Conservation (phyloP, 2,797 vertebrate species). For the Acipenser ruthenus region DNA sequence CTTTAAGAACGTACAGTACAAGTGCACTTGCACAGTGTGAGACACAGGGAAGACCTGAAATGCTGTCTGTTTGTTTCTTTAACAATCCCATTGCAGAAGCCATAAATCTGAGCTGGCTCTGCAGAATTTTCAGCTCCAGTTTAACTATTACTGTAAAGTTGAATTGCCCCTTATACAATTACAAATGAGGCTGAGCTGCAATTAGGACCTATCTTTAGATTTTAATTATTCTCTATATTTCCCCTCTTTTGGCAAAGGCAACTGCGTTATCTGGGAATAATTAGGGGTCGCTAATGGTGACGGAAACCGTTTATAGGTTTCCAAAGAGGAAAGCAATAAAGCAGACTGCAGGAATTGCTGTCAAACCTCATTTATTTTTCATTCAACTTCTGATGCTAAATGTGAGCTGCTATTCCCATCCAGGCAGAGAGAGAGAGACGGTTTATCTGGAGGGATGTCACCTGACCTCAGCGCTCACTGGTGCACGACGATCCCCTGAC, state of each 20-base stretch:
- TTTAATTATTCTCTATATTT: conserved; percentile 13
- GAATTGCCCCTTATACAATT: conserved; percentile 15
- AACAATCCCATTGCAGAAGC: too few relatives aligned
- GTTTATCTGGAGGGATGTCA: too few relatives aligned
- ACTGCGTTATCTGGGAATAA: conserved; percentile 11
- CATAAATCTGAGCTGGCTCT: too few relatives aligned
- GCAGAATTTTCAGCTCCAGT: too few relatives aligned
- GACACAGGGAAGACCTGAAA: too few relatives aligned
- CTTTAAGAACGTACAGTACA: too few relatives aligned
- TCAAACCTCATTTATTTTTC: conserved; percentile 12
- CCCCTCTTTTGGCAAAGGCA: background rate
- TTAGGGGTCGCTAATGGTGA: conserved; percentile 4
- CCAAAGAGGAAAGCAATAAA: conserved; percentile 1
- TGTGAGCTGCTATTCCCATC: background rate
- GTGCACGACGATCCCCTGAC: too few relatives aligned
- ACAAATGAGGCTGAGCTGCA: conserved; percentile 11
- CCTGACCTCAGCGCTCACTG: too few relatives aligned
- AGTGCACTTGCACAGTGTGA: too few relatives aligned
- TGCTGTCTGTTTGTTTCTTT: too few relatives aligned
- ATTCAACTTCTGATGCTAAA: conserved; percentile 1
- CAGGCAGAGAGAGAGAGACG: too few relatives aligned
- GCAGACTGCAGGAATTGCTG: background rate
- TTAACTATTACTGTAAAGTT: background rate
- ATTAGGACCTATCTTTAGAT: conserved; percentile 15
- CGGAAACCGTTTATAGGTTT: conserved; percentile 5